A percentile compares a stretch with the other conserved stretches of the same genome.
Conservation (phyloP, 1,140 invertebrate genomes). For the Hyposmocoma kahamanoa region DNA sequence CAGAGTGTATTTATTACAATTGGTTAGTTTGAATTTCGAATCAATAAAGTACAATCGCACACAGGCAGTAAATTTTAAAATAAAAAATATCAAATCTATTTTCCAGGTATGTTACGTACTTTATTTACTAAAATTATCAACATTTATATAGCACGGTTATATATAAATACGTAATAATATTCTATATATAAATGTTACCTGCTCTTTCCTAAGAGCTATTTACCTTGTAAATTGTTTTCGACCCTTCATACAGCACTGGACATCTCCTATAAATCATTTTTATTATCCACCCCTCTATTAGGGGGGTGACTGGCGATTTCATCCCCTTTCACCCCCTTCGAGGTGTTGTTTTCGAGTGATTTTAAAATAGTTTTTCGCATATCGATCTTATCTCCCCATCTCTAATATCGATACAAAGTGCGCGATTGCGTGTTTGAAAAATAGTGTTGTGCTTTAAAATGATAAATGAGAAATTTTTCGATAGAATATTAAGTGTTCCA, state of each 20-base stretch:
- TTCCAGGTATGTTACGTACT: too few species aligned
- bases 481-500: too few species aligned
- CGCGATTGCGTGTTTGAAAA: conserved; percentile 38
- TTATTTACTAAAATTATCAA: too few species aligned
- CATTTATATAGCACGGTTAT: too few species aligned
- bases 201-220: conserved; percentile 9
- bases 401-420: conserved; percentile 48
- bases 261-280: conserved; percentile 68
- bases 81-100: too few species aligned
- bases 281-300: conserved; percentile 38
- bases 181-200: neutral
- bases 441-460: conserved; percentile 16
- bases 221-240: conserved; percentile 63
- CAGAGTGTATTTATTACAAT: too few species aligned
- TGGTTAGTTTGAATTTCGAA: too few species aligned
- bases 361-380: conserved; percentile 48
- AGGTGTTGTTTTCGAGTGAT: conserved; percentile 39
- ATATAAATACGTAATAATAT: neutral
- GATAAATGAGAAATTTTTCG: too few species aligned
- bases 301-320: conserved; percentile 41
- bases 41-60: too few species aligned
- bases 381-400: conserved; percentile 35
- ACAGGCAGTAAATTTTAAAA: too few species aligned
- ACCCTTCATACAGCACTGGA: conserved; percentile 52
- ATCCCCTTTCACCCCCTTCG: conserved; percentile 14